Evolutionary conservation across 2,888 invertebrate genomes (phyloP).

Genomic region (Petrolisthes cinctipes): DNA sequence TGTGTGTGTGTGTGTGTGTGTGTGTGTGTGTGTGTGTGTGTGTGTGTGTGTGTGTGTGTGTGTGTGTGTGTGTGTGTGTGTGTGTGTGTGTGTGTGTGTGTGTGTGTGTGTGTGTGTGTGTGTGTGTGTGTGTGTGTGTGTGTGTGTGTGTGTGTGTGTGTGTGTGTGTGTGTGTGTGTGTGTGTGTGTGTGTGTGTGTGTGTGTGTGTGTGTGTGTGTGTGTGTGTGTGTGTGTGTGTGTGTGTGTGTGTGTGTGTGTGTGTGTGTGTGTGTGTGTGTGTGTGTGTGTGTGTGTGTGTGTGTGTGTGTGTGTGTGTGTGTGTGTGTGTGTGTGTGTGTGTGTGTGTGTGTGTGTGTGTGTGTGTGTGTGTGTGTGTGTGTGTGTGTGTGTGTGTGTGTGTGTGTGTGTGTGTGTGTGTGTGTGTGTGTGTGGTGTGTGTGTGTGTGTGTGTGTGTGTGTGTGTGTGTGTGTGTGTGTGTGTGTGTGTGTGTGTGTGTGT

Average conservation of each 20-base stretch:
- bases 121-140: no score
- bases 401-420: no score
- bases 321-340: neutral
- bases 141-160: no score
- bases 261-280: no score
- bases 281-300: no score
- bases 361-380: neutral
- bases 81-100: neutral
- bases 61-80: neutral
- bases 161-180: no score
- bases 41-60: no score
- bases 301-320: neutral
- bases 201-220: neutral
- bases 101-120: neutral
- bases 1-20: no score
- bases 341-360: neutral
- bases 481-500: neutral
- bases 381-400: no score
- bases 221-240: neutral
- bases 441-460: neutral
- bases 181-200: neutral
- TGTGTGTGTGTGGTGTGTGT: no score
- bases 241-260: neutral
- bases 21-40: no score
- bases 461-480: neutral